Evolutionary conservation across 1,140 invertebrate genomes (phyloP).

Genomic region (Tetraneura akinire): DNA sequence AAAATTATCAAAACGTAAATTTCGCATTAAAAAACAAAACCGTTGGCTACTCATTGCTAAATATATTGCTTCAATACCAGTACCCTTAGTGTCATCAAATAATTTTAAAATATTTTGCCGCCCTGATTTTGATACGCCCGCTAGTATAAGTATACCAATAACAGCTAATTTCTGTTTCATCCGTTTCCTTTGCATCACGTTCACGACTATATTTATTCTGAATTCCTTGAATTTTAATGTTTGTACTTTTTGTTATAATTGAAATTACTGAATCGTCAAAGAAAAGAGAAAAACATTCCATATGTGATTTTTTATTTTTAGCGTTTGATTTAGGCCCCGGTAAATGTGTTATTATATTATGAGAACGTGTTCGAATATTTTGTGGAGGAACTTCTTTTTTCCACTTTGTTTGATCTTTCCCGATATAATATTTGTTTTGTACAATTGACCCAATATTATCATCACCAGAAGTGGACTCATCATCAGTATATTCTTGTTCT

Average conservation of each 20-base stretch:
- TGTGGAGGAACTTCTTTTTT: not conserved
- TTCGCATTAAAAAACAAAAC: constrained; percentile 55
- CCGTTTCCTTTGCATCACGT: constrained; percentile 10
- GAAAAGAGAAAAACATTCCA: constrained; percentile 18
- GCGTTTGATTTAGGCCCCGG: not conserved
- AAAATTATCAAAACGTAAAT: constrained; percentile 57
- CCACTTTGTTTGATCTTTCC: constrained; percentile 30
- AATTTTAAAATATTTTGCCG: constrained; percentile 1
- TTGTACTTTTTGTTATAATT: constrained; percentile 8
- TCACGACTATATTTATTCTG: constrained; percentile 4
- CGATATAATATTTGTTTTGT: constrained; percentile 22
- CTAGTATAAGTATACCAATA: not conserved
- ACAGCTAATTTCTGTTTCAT: constrained; percentile 9
- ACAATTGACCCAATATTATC: not conserved
- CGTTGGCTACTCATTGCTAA: constrained; percentile 54
- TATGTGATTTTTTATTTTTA: constrained; percentile 2
- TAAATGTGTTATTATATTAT: constrained; percentile 26
- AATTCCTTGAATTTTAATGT: constrained; percentile 2
- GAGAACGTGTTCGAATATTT: not conserved
- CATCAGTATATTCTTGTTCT: too few relatives aligned
- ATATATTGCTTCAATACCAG: constrained; percentile 54
- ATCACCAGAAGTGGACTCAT: too few relatives aligned
- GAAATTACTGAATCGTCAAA: constrained; percentile 5
- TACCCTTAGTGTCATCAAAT: constrained; percentile 50
- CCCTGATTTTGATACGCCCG: not conserved